Base-by-base conservation (phyloP, 2,888 invertebrate genomes). In the Cephus runcator region DNA sequence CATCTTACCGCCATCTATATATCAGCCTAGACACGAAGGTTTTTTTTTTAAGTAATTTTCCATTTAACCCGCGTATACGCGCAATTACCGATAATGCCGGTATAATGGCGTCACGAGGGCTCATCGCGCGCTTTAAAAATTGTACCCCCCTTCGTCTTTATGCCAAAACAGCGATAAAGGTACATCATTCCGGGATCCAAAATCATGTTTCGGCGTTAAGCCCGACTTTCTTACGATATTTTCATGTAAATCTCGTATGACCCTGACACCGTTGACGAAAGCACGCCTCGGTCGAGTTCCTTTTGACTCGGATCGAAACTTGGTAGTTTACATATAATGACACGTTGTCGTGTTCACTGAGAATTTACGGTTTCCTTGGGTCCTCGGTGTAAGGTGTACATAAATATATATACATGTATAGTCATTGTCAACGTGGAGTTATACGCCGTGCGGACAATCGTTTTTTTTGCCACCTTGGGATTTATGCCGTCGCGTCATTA, bases 401-500 rank as follows among this genome's bases (percentile, higher is more conserved):
- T 35, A 35, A 1, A 35, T 12, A 12, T 35, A 35, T 35, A 35
- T 12, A 35, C 12, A 12, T 3, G 12, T 35, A 75, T 71, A 81
- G 81, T 82, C 83, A 84, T 84, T 84, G 84, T 83, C 84, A 82
- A 81, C 80, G 75, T 75, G 40, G 74, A 40, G 40, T 75, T 36
- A 35, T 12, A 73, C 34, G 73, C 31, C n/a, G n/a, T 23, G 73
- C 73, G 73, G 73, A 35, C n/a, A 34, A 73, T 73, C n/a, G 73
- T 34, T 73, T 34, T 73, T 34, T 34, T 34, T 34, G 75, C 30
- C 75, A 73, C 73, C 15, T 69, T 69, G 56, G 15, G 80, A 83
- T 86, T 85, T 84, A 85, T 81, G 83, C 81, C 83, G 84, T 85
- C 85, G 84, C 83, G 84, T 83, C 83, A 84, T 83, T 86, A 86